Evolutionary conservation across 2,888 invertebrate genomes (phyloP), one percentile per base, ranked within the genome.

Genomic region (Mimas tiliae): DNA sequence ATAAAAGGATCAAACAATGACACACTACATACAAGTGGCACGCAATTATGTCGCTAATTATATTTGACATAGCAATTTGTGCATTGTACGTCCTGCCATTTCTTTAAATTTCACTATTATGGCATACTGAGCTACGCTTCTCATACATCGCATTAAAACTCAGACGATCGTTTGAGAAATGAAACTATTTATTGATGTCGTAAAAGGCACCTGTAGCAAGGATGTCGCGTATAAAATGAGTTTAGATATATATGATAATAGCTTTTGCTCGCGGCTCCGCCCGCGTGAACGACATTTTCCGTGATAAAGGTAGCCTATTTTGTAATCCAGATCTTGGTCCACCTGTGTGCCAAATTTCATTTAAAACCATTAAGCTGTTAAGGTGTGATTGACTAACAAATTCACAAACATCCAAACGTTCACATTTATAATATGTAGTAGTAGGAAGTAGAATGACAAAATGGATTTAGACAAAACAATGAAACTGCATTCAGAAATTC

Each of bases 91-190:
- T 34, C n/a, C 34, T 53, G 34, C n/a, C n/a, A 53, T 53, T 53
- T 53, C 53, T 53, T 53, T 53, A n/a, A 34, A n/a, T 34, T 53
- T 50, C 8, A 14, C 27, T 27, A 53, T 53, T 53, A 53, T n/a
- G 3, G 58, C 42, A 11, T 19, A 42, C 1, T 55, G 11, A 55
- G 42, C 19, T 58, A 19, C 8, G 16, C 38, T n/a, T 55, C 55
- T 34, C 34, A 38, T 34, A n/a, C 38, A 42, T 19, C 19, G 42
- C n/a, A 53, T 53, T 53, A n/a, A 53, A 33, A 58, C 38, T 1
- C 38, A 16, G 11, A 55, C 6, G 16, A 38, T 38, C 34, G n/a
- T 55, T 33, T 55, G 16, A 55, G 38, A 38, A 27, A 8, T 34
- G 11, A 14, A 16, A 4, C 33, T 38, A 55, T 16, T 53, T 9